phyloP scores from a whole-genome alignment of 1,140 invertebrate species.

The Odontomachus brunneus region DNA sequence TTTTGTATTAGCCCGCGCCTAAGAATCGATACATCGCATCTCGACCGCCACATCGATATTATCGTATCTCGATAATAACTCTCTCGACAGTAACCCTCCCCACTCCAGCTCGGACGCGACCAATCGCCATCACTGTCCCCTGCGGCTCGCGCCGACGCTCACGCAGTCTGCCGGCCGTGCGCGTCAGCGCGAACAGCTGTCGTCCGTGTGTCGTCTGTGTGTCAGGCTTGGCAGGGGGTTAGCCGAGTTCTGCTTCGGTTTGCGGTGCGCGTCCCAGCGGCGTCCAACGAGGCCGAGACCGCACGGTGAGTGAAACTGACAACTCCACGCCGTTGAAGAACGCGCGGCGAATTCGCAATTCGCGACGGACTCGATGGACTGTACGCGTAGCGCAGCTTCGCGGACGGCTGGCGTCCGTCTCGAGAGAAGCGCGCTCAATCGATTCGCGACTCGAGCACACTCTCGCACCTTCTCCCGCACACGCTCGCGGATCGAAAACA shows the following conservation, averaged over 20 bases:
- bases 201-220: slow-evolving; percentile 66
- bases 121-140: no score
- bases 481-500: no score
- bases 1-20: no score
- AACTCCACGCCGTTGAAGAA: not conserved
- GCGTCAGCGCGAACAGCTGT: slow-evolving; percentile 76
- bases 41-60: not conserved
- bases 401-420: no score
- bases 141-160: not conserved
- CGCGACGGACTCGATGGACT: no score
- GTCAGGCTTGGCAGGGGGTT: slow-evolving; percentile 77
- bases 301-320: slow-evolving; percentile 59
- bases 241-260: slow-evolving; percentile 36
- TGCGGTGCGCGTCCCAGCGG: not conserved
- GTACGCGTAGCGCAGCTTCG: no score
- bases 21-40: not conserved
- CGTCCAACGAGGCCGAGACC: not conserved
- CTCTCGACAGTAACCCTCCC: no score
- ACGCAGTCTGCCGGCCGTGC: slow-evolving; percentile 66
- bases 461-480: no score
- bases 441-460: not conserved
- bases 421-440: no score
- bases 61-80: slow-evolving; percentile 3
- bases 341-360: no score
- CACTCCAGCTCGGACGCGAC: no score